Evolutionary conservation across 1,140 invertebrate genomes (phyloP).

Genomic region (Trachymyrmex septentrionalis): DNA sequence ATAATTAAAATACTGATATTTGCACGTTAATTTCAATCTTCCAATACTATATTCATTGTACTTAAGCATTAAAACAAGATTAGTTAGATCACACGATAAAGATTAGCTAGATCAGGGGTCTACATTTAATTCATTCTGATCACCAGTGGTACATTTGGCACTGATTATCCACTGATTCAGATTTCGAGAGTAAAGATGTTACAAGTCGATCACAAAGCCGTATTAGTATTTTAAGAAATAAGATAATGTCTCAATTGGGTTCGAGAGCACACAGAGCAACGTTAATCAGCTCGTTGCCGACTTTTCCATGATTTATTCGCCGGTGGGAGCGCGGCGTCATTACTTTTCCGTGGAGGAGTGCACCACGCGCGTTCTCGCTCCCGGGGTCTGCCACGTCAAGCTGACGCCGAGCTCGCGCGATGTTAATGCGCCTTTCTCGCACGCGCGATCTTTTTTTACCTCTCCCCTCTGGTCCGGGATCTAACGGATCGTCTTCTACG

Average conservation of each 20-base stretch:
- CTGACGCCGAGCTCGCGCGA: slow-evolving; percentile 61
- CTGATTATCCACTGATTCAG: no score
- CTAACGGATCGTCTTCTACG: slow-evolving; percentile 48
- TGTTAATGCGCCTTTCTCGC: slow-evolving; percentile 54
- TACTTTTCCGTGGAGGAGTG: slow-evolving; percentile 32
- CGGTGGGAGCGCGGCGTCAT: slow-evolving; percentile 6
- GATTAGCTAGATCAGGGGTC: no score
- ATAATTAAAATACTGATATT: no score
- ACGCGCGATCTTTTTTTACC: slow-evolving; percentile 16
- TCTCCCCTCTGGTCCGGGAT: background rate
- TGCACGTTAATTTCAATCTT: no score
- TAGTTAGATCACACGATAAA: no score
- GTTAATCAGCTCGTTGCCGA: slow-evolving; percentile 1
- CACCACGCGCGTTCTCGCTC: slow-evolving; percentile 31
- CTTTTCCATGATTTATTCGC: slow-evolving; percentile 54
- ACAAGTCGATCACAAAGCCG: no score
- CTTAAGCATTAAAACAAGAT: no score
- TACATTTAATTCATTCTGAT: no score
- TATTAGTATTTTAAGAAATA: no score
- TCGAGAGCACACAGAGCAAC: background rate
- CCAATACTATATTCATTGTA: no score
- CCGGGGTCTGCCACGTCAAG: slow-evolving; percentile 65
- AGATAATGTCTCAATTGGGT: background rate
- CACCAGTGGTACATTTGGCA: no score
- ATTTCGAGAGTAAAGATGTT: no score